These are phyloP conservation scores for Tauraco hartlaubi DNA, from an alignment of 2,797 vertebrate species.

Conservation along the genomic window DNA sequence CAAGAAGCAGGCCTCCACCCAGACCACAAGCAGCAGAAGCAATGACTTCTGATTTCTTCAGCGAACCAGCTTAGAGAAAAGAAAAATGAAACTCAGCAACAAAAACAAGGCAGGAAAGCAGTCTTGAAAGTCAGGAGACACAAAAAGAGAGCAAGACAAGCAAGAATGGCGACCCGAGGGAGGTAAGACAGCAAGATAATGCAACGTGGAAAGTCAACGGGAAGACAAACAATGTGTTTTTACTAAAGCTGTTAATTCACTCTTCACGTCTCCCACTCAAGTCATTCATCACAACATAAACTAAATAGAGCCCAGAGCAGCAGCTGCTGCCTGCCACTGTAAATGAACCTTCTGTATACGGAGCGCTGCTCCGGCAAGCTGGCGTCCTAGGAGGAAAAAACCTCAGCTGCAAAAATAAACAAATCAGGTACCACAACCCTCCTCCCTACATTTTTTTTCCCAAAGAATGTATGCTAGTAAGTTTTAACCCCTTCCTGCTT, in stretches of 20 bases:
- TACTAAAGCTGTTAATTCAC: constrained; percentile 47
- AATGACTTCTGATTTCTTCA: neutral
- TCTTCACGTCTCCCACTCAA: constrained; percentile 18
- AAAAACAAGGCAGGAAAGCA: neutral
- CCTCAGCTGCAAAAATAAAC: constrained; percentile 70
- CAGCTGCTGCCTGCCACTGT: constrained; percentile 41
- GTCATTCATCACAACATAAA: constrained; percentile 65
- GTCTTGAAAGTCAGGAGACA: neutral
- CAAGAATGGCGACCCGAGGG: neutral
- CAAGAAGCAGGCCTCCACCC: neutral
- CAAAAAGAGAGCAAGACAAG: neutral
- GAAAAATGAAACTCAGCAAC: neutral
- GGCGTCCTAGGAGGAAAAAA: constrained; percentile 15
- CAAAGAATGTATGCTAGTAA: neutral
- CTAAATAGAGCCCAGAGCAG: constrained; percentile 3
- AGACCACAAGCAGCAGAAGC: neutral
- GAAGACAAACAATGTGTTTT: constrained; percentile 35
- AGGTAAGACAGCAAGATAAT: neutral
- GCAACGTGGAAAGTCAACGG: neutral
- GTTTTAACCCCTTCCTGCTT: constrained; percentile 28
- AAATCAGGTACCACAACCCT: constrained; percentile 15
- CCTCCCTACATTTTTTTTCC: neutral
- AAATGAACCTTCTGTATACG: constrained; percentile 16
- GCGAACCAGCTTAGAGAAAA: neutral
- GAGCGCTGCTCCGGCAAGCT: constrained; percentile 8